phyloP scores from a whole-genome alignment of 2,113 vertebrate species.

The Zapus hudsonius region DNA sequence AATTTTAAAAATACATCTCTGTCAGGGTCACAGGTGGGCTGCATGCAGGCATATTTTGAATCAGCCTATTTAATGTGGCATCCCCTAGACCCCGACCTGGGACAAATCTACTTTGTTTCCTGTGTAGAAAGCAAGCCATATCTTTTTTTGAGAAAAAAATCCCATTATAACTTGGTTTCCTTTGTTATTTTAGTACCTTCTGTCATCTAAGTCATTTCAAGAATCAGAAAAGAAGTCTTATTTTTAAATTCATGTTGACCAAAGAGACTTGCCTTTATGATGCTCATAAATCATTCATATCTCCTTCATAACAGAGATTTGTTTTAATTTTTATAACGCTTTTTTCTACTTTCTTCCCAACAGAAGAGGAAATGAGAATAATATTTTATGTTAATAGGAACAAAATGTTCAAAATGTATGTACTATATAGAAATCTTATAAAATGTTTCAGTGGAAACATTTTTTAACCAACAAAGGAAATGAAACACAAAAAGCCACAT shows the following conservation, averaged over 20 bases:
- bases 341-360: conserved; percentile 72
- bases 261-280: conserved; percentile 76
- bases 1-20: background rate
- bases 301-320: conserved; percentile 71
- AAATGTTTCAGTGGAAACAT: conserved; percentile 76
- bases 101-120: background rate
- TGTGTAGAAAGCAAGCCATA: background rate
- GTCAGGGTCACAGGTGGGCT: background rate
- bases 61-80: background rate
- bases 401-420: conserved; percentile 78
- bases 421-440: conserved; percentile 73
- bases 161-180: conserved; percentile 1
- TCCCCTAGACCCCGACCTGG: background rate
- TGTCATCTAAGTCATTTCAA: conserved; percentile 72
- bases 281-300: conserved; percentile 81
- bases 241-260: conserved; percentile 77
- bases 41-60: background rate
- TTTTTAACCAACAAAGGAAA: conserved; percentile 83
- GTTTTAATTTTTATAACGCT: conserved; percentile 73
- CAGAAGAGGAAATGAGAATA: conserved; percentile 80
- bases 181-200: conserved; percentile 64
- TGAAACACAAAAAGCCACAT: conserved; percentile 81
- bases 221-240: conserved; percentile 69
- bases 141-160: background rate
- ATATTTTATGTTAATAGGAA: conserved; percentile 84